phyloP scores from a whole-genome alignment of 2,888 invertebrate genomes.

The Acholoe squamosa region DNA sequence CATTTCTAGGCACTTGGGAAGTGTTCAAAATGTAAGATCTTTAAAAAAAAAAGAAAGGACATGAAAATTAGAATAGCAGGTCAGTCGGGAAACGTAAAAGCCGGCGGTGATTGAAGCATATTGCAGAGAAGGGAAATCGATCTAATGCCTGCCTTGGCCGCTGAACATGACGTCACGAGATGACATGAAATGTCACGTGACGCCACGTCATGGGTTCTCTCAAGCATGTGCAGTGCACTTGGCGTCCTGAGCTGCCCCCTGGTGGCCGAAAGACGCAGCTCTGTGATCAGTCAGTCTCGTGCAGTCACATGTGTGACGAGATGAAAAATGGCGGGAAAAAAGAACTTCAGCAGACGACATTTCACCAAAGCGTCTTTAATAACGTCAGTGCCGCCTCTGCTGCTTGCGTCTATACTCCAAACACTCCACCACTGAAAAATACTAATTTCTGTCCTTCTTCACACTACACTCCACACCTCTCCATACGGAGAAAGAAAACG shows the following conservation, averaged over 20 bases:
- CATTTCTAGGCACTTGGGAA: background rate
- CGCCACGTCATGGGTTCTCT: background rate
- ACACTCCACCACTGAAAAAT: no score
- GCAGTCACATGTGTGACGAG: conserved; percentile 44
- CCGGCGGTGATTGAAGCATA: conserved; percentile 4
- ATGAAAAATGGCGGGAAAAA: conserved; percentile 46
- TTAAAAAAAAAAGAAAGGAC: no score
- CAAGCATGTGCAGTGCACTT: conserved; percentile 38
- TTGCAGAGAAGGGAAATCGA: background rate
- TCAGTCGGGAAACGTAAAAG: background rate
- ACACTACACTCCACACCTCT: no score
- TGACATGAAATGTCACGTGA: conserved; percentile 36
- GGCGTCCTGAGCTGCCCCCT: conserved; percentile 23
- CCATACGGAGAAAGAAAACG: no score
- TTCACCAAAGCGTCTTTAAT: background rate
- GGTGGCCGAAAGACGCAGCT: conserved; percentile 11
- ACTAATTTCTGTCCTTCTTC: no score
- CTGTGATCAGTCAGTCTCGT: conserved; percentile 39
- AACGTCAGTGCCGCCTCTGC: background rate
- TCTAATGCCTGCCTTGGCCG: background rate
- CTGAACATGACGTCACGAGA: background rate
- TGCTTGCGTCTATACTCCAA: background rate
- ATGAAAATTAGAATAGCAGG: background rate
- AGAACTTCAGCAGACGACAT: conserved; percentile 18
- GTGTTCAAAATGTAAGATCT: conserved; percentile 1